Evolutionary conservation across 2,888 invertebrate species (phyloP), one percentile per base, ranked within the genome.

Genomic region (Spodoptera exigua): DNA sequence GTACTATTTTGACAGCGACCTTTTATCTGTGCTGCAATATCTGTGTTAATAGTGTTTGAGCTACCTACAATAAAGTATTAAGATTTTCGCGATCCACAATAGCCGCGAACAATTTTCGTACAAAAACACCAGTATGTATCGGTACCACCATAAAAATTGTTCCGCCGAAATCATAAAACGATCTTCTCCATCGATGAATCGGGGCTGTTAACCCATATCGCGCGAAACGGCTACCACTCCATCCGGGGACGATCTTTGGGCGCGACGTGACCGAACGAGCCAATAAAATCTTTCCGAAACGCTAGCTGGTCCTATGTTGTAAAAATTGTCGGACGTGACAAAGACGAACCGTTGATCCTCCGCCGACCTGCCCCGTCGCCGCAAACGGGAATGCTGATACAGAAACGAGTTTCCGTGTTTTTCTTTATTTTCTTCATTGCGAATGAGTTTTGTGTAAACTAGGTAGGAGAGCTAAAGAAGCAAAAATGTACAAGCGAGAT

Each of bases 221-320:
- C 75, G 77, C 72, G 80, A 85, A 90, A 87, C 85, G 83, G 84
- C 83, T 82, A 80, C 80, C 81, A 86, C 85, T 87, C 76, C 79
- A 81, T 81, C 81, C 81, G 79, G 85, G 86, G 85, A 83, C 89
- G 90, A 89, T 90, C 87, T 89, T 88, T 87, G 78, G 81, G 81
- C 64, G 74, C 79, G 84, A 91, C 91, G 92, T 92, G 92, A 91
- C 89, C 88, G 86, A 88, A 83, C 80, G 83, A 78, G 80, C 85
- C 86, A 88, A 90, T 92, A 92, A 91, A 92, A 90, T 89, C 89
- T 85, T 83, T 81, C 78, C 80, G 79, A 86, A 89, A 81, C 78
- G 79, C 67, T 74, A 60, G 78, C 81, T 78, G 76, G 81, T 79
- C 82, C 81, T 74, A 77, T 76, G 80, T 82, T 88, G 84, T 86